phyloP scores from a whole-genome alignment of 2,888 invertebrate species.

The Drosophila subquinaria region DNA sequence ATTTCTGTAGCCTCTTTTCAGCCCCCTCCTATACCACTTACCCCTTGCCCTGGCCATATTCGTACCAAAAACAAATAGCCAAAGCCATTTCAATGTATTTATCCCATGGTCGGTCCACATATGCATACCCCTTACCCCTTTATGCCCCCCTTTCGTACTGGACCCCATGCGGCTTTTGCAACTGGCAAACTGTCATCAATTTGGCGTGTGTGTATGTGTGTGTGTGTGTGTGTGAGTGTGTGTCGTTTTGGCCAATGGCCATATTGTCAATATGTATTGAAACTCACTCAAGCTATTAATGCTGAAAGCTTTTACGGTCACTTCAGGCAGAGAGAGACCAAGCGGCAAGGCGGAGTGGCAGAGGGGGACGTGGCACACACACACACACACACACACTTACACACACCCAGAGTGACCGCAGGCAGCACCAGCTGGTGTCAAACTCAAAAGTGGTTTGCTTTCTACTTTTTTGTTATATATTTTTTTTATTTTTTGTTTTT shows the following conservation, averaged over 20 bases:
- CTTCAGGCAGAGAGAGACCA: slow-evolving; percentile 63
- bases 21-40: background rate
- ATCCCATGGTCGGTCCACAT: slow-evolving; percentile 71
- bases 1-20: slow-evolving; percentile 25
- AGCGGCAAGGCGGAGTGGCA: slow-evolving; percentile 21
- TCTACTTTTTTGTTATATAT: slow-evolving; percentile 38
- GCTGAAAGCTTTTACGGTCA: slow-evolving; percentile 81
- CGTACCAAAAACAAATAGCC: slow-evolving; percentile 75
- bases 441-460: slow-evolving; percentile 83
- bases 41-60: slow-evolving; percentile 37
- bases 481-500: slow-evolving; percentile 16
- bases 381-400: background rate
- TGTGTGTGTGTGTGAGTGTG: slow-evolving; percentile 43
- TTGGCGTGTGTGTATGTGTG: slow-evolving; percentile 48
- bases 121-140: slow-evolving; percentile 52
- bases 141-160: background rate
- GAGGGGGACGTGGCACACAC: slow-evolving; percentile 15
- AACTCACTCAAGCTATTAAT: slow-evolving; percentile 82
- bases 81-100: slow-evolving; percentile 79
- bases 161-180: slow-evolving; percentile 74
- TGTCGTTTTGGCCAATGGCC: slow-evolving; percentile 77
- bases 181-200: slow-evolving; percentile 82
- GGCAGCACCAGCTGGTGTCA: slow-evolving; percentile 82
- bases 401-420: slow-evolving; percentile 58
- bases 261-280: slow-evolving; percentile 81